Conservation (phyloP, 2,888 invertebrate species). For the Ichneumoninae sp. region DNA sequence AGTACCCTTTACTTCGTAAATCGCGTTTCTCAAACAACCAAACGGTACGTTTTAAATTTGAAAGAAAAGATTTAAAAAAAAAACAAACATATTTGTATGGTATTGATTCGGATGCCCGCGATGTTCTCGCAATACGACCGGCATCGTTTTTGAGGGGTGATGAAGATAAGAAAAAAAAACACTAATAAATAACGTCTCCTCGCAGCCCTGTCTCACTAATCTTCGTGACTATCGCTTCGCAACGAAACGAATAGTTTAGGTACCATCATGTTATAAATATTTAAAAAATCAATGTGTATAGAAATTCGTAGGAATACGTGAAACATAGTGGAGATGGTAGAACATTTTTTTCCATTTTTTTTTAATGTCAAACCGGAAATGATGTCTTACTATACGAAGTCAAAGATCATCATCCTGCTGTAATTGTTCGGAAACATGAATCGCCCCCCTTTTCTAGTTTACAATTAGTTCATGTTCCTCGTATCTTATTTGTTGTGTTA, state of each 20-base stretch:
- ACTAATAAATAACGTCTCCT: slow-evolving; percentile 25
- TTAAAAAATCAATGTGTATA: slow-evolving; percentile 58
- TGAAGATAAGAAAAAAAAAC: slow-evolving; percentile 23
- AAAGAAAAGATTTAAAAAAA: neutral
- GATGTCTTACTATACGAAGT: slow-evolving; percentile 10
- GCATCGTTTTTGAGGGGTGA: slow-evolving; percentile 35
- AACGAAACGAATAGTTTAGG: slow-evolving; percentile 49
- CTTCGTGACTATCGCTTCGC: slow-evolving; percentile 54
- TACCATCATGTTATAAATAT: slow-evolving; percentile 47
- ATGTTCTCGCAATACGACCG: slow-evolving; percentile 27
- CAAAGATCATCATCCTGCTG: slow-evolving; percentile 15
- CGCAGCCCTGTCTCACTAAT: slow-evolving; percentile 18
- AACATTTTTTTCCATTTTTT: slow-evolving; percentile 13
- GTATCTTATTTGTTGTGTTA: slow-evolving; percentile 29
- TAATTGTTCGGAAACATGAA: slow-evolving; percentile 34
- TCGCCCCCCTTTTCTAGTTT: slow-evolving; percentile 8
- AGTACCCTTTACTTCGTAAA: slow-evolving; percentile 45
- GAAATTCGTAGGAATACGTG: slow-evolving; percentile 55
- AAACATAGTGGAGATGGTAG: slow-evolving; percentile 40
- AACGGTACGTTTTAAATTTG: slow-evolving; percentile 5
- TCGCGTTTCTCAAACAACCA: slow-evolving; percentile 35
- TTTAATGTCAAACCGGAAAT: slow-evolving; percentile 7
- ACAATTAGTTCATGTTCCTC: slow-evolving; percentile 38
- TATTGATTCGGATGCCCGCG: slow-evolving; percentile 35
- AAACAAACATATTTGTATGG: slow-evolving; percentile 41